Base-by-base conservation (phyloP, 2,113 vertebrate genomes). In the Pseudorhombus dupliciocellatus region DNA sequence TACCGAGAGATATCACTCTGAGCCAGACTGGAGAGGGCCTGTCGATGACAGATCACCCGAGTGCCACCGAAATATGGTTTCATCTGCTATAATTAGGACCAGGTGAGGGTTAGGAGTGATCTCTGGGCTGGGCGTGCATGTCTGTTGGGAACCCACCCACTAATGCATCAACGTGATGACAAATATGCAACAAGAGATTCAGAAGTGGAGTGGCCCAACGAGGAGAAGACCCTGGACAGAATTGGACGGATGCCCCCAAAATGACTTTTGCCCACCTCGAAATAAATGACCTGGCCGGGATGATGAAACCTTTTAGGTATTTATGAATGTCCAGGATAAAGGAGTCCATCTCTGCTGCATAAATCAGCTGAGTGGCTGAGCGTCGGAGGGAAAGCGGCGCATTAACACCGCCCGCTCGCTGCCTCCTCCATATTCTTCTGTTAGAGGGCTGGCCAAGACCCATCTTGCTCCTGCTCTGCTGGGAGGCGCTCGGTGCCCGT, bases 1-100 rank as follows among this genome's bases (percentile, higher is more conserved):
- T 92, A 94, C 89, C 20, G 85, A 90, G 88, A 88, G 90, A 91
- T 94, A 93, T 93, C 90, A 90, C 92, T 91, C 91, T 75, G 70
- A 84, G 83, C 52, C 62, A 70, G 87, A 77, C 78, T 70, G 73
- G 64, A 81, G 87, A 75, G 69, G 81, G 81, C 83, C 81, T 90
- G 91, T 92, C 88, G 81, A 91, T 91, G 92, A 94, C 88, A 71
- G 88, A 93, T 92, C 87, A 85, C 88, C 77, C n/a, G 22, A 28
- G 59, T 69, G 79, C 70, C 74, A 81, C 75, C 16, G 42, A 88
- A 86, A 89, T 84, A 88, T 83, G 84, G 70, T 75, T 89, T 87
- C 81, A 24, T 50, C 75, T 57, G 66, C 89, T 93, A 92, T 91
- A 92, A 92, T 93, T 93, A 93, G 90, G 73, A 83, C 18, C 84